phyloP scores from a whole-genome alignment of 2,113 vertebrate genomes.

The Piaya cayana region DNA sequence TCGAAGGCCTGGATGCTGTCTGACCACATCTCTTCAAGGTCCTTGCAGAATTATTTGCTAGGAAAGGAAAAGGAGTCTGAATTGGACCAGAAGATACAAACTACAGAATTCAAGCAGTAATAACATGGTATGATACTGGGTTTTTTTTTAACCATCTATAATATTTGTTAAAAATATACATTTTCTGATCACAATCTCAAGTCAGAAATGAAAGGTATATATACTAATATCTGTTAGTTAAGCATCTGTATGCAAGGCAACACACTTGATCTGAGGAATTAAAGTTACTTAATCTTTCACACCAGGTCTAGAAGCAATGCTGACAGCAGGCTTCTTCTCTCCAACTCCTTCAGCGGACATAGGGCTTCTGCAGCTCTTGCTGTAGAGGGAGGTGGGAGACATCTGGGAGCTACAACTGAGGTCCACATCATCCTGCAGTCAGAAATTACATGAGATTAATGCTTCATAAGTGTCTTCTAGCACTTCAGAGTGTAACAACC shows the following conservation, averaged over 20 bases:
- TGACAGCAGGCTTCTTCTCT: slow-evolving; percentile 63
- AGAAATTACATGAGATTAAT: background rate
- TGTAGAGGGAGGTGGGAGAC: slow-evolving; percentile 87
- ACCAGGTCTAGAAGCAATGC: slow-evolving; percentile 54
- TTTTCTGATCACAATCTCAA: background rate
- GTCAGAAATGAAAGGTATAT: background rate
- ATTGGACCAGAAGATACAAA: background rate
- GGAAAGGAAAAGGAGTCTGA: background rate
- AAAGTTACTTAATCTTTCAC: background rate
- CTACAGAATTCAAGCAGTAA: background rate
- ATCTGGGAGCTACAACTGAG: slow-evolving; percentile 79
- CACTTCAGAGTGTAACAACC: background rate
- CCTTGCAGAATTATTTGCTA: slow-evolving; percentile 75
- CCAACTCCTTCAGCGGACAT: slow-evolving; percentile 59
- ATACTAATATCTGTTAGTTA: background rate
- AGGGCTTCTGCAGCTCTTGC: slow-evolving; percentile 77
- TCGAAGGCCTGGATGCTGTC: slow-evolving; percentile 80
- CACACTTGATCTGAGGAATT: accelerated
- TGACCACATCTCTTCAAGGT: slow-evolving; percentile 80
- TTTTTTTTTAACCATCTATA: background rate
- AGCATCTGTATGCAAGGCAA: background rate
- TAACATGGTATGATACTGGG: background rate
- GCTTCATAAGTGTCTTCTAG: background rate
- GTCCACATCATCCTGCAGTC: slow-evolving; percentile 83
- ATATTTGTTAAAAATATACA: background rate